phyloP scores from a whole-genome alignment of 2,797 vertebrate species.

The Enteromius argenteus region DNA sequence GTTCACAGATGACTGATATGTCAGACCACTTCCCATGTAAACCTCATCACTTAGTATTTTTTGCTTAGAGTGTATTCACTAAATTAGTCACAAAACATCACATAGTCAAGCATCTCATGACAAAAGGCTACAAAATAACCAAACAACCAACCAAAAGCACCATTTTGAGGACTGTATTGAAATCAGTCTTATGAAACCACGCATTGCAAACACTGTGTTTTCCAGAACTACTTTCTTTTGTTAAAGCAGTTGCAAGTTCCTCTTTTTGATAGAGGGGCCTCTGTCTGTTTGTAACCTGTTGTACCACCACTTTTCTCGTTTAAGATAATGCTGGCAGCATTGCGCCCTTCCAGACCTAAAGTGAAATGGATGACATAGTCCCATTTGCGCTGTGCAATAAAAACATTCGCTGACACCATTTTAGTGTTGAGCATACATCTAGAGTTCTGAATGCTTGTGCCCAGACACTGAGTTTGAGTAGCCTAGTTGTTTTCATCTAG shows the following conservation, averaged over 20 bases:
- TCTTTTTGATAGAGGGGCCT: constrained; percentile 28
- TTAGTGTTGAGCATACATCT: constrained; percentile 5
- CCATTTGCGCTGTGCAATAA: constrained; percentile 19
- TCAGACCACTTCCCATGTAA: constrained; percentile 53
- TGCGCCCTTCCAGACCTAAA: not conserved
- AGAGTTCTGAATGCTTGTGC: not conserved
- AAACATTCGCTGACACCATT: constrained; percentile 24
- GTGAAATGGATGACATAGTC: constrained; percentile 8
- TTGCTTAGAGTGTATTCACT: constrained; percentile 6
- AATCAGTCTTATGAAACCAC: constrained; percentile 11
- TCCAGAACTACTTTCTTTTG: constrained; percentile 12
- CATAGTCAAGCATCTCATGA: constrained; percentile 24
- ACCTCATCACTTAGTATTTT: constrained; percentile 28
- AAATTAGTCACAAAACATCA: constrained; percentile 44
- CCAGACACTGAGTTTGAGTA: constrained; percentile 13
- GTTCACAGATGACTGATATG: constrained; percentile 34
- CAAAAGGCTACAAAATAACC: constrained; percentile 5
- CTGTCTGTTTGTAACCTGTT: constrained; percentile 4
- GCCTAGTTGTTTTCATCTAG: not conserved
- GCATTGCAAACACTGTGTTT: constrained; percentile 18
- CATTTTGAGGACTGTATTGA: not conserved
- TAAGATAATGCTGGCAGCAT: constrained; percentile 1
- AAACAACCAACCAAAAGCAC: not conserved
- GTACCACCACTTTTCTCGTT: not conserved
- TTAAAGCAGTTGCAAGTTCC: constrained; percentile 26